Evolutionary conservation across 2,888 invertebrate species (phyloP), one percentile per base, ranked within the genome.

Genomic region (Rhimphoctona megacephalus): DNA sequence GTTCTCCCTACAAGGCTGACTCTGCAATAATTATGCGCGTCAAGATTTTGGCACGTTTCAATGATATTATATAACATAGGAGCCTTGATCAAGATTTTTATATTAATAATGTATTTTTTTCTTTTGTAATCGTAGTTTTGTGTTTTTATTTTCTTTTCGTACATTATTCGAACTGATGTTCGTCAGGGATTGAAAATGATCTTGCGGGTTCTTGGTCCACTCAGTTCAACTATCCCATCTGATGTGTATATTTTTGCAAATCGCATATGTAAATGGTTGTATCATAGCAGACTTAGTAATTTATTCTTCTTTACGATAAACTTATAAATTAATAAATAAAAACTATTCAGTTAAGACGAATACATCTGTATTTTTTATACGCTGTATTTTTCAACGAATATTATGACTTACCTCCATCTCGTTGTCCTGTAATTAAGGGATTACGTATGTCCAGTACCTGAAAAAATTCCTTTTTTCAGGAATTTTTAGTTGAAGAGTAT

Each of bases 241-340:
- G 66, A 74, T 72, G 25, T 64, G 73, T 81, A 73, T 57, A 79
- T 61, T 57, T 46, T 79, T 33, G 64, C 33, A n/a, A 70, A 79
- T 25, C 6, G 39, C 25, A 30, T 46, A 25, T 79, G 57, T 61
- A 70, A 57, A 70, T 67, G 66, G 76, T 77, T 85, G 66, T 85
- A 88, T 79, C 43, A 88, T 85, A 88, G 85, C 83, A 81, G 87
- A 83, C 87, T 30, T 87, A 86, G 87, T 81, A 64, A 87, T 80
- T 82, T 88, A 87, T 88, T 86, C 61, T 80, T 87, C 79, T 82
- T 54, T 67, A 36, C 52, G 69, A 82, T 64, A 46, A 67, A 39
- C 17, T 52, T 39, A 14, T 54, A 43, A 66, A 74, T 73, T 11
- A 49, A 61, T 25, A 9, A 25, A 61, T 43, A 19, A 39, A 61